phyloP scores from a whole-genome alignment of 2,888 invertebrate species.

The Onthophagus sagittarius region DNA sequence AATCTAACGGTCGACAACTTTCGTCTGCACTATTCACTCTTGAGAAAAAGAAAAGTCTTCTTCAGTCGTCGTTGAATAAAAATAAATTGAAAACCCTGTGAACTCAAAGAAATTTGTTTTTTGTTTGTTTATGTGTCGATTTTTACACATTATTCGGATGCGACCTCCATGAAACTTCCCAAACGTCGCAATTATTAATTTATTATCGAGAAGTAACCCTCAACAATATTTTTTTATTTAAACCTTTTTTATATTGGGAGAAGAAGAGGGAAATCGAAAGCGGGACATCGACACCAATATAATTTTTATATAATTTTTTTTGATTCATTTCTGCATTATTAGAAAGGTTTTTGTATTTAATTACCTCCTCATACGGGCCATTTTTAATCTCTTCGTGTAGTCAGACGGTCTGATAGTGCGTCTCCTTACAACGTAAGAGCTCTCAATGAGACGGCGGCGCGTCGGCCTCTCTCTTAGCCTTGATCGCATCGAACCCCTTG shows the following conservation, averaged over 20 bases:
- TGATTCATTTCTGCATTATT: neutral
- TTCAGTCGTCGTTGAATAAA: neutral
- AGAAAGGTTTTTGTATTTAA: conserved; percentile 26
- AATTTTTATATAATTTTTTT: neutral
- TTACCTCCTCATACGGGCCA: conserved; percentile 51
- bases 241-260: conserved; percentile 16
- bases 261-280: conserved; percentile 16
- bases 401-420: conserved; percentile 48
- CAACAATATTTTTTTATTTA: neutral
- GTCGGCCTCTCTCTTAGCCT: conserved; percentile 53
- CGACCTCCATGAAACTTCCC: neutral
- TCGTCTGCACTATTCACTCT: conserved; percentile 6
- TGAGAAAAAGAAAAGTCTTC: neutral
- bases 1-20: neutral
- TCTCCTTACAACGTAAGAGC: conserved; percentile 56
- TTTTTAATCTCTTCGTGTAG: conserved; percentile 47
- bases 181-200: neutral
- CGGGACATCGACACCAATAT: conserved; percentile 16
- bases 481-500: conserved; percentile 50
- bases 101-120: conserved; percentile 6
- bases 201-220: neutral
- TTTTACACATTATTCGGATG: neutral
- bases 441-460: conserved; percentile 56
- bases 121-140: neutral
- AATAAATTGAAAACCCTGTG: conserved; percentile 5